Evolutionary conservation across 2,888 invertebrate genomes (phyloP).

Genomic region (Meliscaeva auricollis): DNA sequence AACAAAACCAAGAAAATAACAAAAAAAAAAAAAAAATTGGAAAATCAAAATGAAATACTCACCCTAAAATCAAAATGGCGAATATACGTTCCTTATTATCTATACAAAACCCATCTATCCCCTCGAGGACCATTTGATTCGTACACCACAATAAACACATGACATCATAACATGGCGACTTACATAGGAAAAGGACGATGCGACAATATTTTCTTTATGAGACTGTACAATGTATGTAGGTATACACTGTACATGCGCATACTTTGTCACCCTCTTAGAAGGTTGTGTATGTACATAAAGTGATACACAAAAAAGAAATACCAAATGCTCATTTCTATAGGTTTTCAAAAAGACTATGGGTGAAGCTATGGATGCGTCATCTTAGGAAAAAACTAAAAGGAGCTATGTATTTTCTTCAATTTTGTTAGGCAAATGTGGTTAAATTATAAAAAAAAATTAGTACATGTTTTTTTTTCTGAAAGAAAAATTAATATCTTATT

Average conservation of each 20-base stretch:
- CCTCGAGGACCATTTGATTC: conserved; percentile 60
- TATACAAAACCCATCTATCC: conserved; percentile 36
- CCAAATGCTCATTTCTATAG: conserved; percentile 27
- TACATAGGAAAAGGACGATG: conserved; percentile 68
- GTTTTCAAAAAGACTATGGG: conserved; percentile 15
- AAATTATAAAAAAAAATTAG: too few species aligned
- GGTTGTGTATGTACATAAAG: conserved; percentile 39
- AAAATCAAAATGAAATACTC: conserved; percentile 56
- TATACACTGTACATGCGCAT: conserved; percentile 68
- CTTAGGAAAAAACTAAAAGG: background rate
- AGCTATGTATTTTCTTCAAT: too few species aligned
- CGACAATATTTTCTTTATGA: conserved; percentile 64
- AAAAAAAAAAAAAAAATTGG: background rate
- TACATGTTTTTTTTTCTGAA: too few species aligned
- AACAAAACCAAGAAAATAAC: background rate
- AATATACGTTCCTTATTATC: conserved; percentile 34
- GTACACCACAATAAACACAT: conserved; percentile 52
- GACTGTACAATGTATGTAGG: conserved; percentile 8
- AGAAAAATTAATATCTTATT: too few species aligned
- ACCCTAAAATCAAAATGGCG: conserved; percentile 67
- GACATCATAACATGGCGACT: conserved; percentile 32
- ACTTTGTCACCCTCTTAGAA: conserved; percentile 72
- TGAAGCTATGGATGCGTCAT: conserved; percentile 51
- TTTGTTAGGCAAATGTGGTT: too few species aligned
- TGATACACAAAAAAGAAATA: background rate